Evolutionary conservation across 2,888 invertebrate genomes (phyloP), one percentile per base, ranked within the genome.

Genomic region (Metalampra italica): DNA sequence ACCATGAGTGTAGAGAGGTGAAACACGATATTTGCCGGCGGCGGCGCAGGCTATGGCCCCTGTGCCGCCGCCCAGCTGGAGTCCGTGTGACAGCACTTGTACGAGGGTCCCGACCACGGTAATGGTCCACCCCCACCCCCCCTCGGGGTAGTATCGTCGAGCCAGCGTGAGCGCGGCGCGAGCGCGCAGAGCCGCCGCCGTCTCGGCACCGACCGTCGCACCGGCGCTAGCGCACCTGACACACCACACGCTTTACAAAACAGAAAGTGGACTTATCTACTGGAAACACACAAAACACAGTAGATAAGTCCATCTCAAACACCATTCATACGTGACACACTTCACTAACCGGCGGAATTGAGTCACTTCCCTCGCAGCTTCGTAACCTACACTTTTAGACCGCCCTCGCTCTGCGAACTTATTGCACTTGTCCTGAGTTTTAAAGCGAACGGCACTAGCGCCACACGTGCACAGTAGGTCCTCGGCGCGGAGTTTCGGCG

Each of bases 91-190:
- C 45, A 96, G 82, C 46, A 94, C 82, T 72, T 96, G 94, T 15
- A 94, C 94, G 50, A 94, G 80, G 29, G 94, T 91, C 22, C 93
- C 93, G 56, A 94, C 94, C 46, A 92, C 90, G 43, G 94, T 92
- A 51, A 96, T 91, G 45, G 95, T 92, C 94, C 95, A 96, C 12
- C 96, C 96, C 96, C 96, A 96, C 11, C 95, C 95, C 3, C 95
- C 95, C 84, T 96, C 96, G 3, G 96, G 95, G 78, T 96, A 96
- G 83, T 96, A 95, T 62, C 96, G 94, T 32, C 94, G 90, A 49
- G 93, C 92, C 42, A 94, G 88, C 42, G 93, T 90, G 46, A 93
- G 86, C 9, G 93, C 90, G 0, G 93, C 93, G 40, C 92, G 91
- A 39, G 92, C 90, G 54, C 92, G 90, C 43, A 90, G 64, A n/a